Evolutionary conservation across 2,888 invertebrate species (phyloP).

Genomic region (Trachelus stipa): DNA sequence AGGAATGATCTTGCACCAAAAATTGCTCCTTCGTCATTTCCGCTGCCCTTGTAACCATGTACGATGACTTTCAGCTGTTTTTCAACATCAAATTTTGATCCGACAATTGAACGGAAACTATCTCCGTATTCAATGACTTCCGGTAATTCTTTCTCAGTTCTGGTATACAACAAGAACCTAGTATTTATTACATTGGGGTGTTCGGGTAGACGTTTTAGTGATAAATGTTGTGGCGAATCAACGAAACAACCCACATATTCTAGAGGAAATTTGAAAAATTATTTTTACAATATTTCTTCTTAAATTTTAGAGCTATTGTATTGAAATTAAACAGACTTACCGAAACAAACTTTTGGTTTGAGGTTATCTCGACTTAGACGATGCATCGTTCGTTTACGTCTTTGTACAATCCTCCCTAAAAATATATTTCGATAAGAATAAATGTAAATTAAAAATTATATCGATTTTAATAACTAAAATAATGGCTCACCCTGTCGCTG

Average conservation of each 20-base stretch:
- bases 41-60: slow-evolving; percentile 72
- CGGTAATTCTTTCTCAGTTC: slow-evolving; percentile 63
- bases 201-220: slow-evolving; percentile 70
- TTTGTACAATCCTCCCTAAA: slow-evolving; percentile 42
- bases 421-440: slow-evolving; percentile 5
- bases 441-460: neutral
- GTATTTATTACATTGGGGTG: slow-evolving; percentile 69
- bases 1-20: slow-evolving; percentile 67
- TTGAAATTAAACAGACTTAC: slow-evolving; percentile 37
- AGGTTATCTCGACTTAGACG: slow-evolving; percentile 46
- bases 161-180: slow-evolving; percentile 69
- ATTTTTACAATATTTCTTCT: slow-evolving; percentile 71
- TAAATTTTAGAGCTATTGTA: slow-evolving; percentile 37
- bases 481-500: neutral
- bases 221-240: slow-evolving; percentile 67
- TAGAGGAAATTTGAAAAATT: slow-evolving; percentile 62
- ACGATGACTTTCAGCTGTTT: slow-evolving; percentile 69
- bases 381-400: slow-evolving; percentile 45
- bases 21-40: slow-evolving; percentile 67
- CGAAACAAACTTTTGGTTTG: slow-evolving; percentile 56
- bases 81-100: slow-evolving; percentile 66
- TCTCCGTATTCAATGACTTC: slow-evolving; percentile 68
- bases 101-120: slow-evolving; percentile 63
- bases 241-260: slow-evolving; percentile 72
- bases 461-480: neutral